Base-by-base conservation (phyloP, 2,797 vertebrate species). In the Hydrophis major region DNA sequence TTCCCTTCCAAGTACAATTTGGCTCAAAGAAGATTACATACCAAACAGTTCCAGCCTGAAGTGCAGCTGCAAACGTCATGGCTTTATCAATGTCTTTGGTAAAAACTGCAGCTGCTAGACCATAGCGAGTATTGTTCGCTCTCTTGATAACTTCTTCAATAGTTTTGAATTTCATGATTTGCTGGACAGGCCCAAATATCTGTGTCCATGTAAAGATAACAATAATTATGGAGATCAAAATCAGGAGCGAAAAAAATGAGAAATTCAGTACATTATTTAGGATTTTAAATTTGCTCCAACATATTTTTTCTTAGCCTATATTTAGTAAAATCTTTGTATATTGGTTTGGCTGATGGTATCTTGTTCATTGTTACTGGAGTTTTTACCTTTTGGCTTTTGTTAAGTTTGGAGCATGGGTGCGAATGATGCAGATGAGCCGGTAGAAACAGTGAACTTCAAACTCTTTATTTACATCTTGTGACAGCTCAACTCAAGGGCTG, bases 161-260 rank as follows among this genome's bases (percentile, higher is more conserved):
- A 6, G 97, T 98, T 95, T 96, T 97, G 97, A 99, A 99, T 95
- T 98, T 98, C 98, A 99, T 98, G 88, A 99, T 99, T 96, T 98
- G 98, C 94, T 99, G 98, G 92, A 99, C 98, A 91, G 98, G 98
- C 74, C 98, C 98, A 97, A 99, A 99, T 96, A 99, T 99, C 98
- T 99, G 91, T 89, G 94, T 92, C 86, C 95, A 10, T 94, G 1
- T 83, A 86, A 22, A 14, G 59, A 55, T 93, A 56, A 90, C 14
- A 93, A 83, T 88, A 78, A 78, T 28, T 28, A 4, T 25, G 12
- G 8, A 63, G n/a, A 56, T 50, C 74, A 89, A 83, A 74, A 90
- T 66, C 25, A 25, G 2, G 22, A 2, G 22, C 14, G 11, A 18
- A 74, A 74, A 87, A 53, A 56, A 18, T 0, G 1, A 6, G 53